These are phyloP conservation scores for Protonibea diacanthus DNA, from an alignment of 2,797 vertebrate species.

Conservation along the genomic window DNA sequence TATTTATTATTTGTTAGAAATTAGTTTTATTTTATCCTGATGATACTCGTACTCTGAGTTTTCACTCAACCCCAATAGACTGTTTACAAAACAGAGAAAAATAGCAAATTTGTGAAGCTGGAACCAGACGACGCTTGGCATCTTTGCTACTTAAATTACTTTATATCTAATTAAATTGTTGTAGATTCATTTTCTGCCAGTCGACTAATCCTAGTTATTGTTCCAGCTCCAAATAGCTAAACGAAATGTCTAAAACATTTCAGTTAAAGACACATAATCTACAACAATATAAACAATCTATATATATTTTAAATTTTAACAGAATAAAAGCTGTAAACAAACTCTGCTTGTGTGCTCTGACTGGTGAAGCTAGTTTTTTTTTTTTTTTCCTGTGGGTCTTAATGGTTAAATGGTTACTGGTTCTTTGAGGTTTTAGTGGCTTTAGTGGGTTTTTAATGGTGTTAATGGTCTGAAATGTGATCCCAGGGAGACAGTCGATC, in stretches of 20 bases:
- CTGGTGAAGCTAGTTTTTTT: constrained; percentile 18
- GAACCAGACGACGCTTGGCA: background rate
- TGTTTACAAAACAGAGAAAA: background rate
- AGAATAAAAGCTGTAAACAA: constrained; percentile 41
- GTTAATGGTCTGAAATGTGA: constrained; percentile 88
- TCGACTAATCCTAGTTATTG: background rate
- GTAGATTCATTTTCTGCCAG: background rate
- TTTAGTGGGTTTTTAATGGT: constrained; percentile 90
- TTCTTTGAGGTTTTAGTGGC: constrained; percentile 87
- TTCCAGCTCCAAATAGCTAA: constrained; percentile 1
- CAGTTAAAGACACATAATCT: background rate
- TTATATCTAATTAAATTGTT: background rate
- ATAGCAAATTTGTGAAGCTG: background rate
- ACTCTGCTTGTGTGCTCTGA: constrained; percentile 33
- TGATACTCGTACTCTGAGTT: too few relatives aligned
- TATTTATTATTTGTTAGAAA: too few relatives aligned
- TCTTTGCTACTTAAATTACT: background rate
- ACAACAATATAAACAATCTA: background rate
- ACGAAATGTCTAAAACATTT: background rate
- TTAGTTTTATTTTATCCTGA: too few relatives aligned
- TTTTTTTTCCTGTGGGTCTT: constrained; percentile 69
- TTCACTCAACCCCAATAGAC: too few relatives aligned
- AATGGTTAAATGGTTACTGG: constrained; percentile 83
- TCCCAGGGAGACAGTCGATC: constrained; percentile 82
- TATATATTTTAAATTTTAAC: constrained; percentile 23